Percentiles rank a stretch among this genome's conserved stretches.
phyloP scores from a whole-genome alignment of 2,888 invertebrate species.

The Drosophila mulleri region DNA sequence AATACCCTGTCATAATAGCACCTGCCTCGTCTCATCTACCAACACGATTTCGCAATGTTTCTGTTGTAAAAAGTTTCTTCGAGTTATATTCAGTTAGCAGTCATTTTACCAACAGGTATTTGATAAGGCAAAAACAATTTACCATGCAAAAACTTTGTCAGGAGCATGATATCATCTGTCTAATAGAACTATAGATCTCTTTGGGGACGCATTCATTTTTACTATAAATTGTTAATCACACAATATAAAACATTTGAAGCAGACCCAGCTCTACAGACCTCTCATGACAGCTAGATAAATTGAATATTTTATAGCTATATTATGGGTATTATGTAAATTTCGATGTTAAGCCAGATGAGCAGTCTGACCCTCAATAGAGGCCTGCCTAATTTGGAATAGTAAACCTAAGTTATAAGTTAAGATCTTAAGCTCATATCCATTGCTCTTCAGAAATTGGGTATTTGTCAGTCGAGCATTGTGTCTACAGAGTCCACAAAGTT shows the following conservation, averaged over 20 bases:
- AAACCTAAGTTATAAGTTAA: not conserved
- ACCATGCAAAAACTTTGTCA: not conserved
- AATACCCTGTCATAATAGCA: conserved; percentile 18
- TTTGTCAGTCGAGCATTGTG: conserved; percentile 13
- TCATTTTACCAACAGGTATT: not conserved
- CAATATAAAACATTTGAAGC: not conserved
- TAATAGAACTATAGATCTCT: not conserved
- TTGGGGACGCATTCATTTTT: not conserved
- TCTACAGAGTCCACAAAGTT: not conserved
- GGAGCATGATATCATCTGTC: not conserved
- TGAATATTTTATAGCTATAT: not conserved
- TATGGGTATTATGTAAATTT: not conserved
- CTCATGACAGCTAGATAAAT: not conserved
- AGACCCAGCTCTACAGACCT: too few species aligned
- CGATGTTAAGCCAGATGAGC: not conserved
- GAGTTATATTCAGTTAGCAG: not conserved
- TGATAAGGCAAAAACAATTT: not conserved
- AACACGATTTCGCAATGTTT: not conserved
- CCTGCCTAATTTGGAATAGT: not conserved
- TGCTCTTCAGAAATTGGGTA: conserved; percentile 12
- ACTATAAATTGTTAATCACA: not conserved
- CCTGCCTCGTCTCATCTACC: not conserved
- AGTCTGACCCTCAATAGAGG: not conserved
- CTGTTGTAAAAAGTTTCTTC: not conserved
- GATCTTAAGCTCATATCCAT: not conserved